phyloP scores from a whole-genome alignment of 2,888 invertebrate genomes.

The Petrolisthes cinctipes region DNA sequence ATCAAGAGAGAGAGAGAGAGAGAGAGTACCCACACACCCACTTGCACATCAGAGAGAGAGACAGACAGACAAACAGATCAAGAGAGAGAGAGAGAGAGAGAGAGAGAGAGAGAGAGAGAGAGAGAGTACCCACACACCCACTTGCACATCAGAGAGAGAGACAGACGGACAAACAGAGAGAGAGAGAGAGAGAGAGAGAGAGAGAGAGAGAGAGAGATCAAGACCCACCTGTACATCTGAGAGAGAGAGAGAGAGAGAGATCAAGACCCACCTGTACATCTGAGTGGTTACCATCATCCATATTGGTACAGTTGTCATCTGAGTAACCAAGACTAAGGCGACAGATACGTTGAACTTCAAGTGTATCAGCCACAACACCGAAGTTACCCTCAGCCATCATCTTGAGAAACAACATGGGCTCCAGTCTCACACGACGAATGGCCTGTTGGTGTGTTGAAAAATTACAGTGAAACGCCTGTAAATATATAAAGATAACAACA shows the following conservation, averaged over 20 bases:
- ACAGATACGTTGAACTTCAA: constrained; percentile 45
- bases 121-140: neutral
- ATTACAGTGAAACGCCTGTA: no score
- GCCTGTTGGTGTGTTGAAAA: no score
- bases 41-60: no score
- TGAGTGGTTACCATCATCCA: constrained; percentile 48
- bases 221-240: neutral
- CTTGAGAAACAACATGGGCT: constrained; percentile 62
- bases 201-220: neutral
- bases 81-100: constrained; percentile 12
- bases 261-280: constrained; percentile 42
- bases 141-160: neutral
- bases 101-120: neutral
- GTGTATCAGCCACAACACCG: constrained; percentile 46
- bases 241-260: no score
- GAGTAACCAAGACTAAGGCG: constrained; percentile 48
- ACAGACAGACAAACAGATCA: no score
- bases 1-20: no score
- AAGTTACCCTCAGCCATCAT: constrained; percentile 59
- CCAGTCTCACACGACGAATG: constrained; percentile 25
- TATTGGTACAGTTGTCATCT: constrained; percentile 29
- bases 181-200: neutral
- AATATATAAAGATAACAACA: no score
- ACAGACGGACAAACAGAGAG: neutral
- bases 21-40: no score